Conservation (phyloP, 2,797 vertebrate genomes). For the Fringilla coelebs region DNA sequence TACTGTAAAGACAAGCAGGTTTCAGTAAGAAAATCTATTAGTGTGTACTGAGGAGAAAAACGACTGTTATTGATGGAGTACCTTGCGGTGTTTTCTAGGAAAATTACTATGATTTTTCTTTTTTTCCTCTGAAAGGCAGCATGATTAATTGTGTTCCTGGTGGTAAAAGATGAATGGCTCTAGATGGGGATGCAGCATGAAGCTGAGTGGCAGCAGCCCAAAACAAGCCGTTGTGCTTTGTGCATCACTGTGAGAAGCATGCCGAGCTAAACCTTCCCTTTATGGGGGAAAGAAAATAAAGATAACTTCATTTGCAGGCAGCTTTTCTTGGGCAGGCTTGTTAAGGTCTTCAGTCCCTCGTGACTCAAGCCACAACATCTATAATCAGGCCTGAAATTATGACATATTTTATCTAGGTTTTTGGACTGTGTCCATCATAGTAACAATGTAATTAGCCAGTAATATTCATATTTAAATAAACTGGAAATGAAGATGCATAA, state of each 20-base stretch:
- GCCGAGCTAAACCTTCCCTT: slow-evolving; percentile 28
- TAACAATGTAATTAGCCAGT: slow-evolving; percentile 12
- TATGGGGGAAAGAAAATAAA: slow-evolving; percentile 25
- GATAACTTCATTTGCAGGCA: slow-evolving; percentile 41
- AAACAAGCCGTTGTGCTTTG: neutral
- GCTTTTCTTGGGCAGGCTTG: neutral
- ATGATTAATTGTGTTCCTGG: slow-evolving; percentile 5
- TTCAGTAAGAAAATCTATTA: slow-evolving; percentile 5
- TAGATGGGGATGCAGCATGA: slow-evolving; percentile 13
- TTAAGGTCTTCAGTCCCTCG: slow-evolving; percentile 2
- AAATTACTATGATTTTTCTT: slow-evolving; percentile 23
- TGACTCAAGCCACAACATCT: neutral
- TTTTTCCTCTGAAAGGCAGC: neutral
- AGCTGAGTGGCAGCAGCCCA: slow-evolving; percentile 30
- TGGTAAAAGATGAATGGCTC: slow-evolving; percentile 6
- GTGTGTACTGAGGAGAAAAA: slow-evolving; percentile 20
- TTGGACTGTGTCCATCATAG: slow-evolving; percentile 8
- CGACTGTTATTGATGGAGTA: slow-evolving; percentile 18
- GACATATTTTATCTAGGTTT: neutral
- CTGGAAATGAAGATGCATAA: slow-evolving; percentile 1
- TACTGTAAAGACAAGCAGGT: neutral
- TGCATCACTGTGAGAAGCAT: neutral
- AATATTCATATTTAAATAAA: slow-evolving; percentile 5
- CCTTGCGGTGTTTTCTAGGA: slow-evolving; percentile 1
- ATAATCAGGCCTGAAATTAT: neutral